phyloP scores from a whole-genome alignment of 2,888 invertebrate genomes.

The Magallana nippona region DNA sequence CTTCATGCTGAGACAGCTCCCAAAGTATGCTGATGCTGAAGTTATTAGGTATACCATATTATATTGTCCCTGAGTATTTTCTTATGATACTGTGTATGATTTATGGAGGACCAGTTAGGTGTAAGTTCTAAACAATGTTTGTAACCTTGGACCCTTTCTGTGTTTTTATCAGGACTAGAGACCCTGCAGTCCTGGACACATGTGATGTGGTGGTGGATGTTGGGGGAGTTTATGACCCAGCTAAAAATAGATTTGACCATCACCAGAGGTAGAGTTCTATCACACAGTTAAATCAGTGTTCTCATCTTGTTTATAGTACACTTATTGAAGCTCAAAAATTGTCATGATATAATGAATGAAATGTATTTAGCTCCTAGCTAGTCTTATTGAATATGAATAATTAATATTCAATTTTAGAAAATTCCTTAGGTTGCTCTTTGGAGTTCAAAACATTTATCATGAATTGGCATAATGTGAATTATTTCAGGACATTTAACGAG shows the following conservation, averaged over 20 bases:
- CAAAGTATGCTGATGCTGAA: slow-evolving; percentile 89
- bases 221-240: slow-evolving; percentile 90
- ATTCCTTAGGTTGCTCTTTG: too few relatives aligned
- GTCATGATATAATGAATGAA: too few relatives aligned
- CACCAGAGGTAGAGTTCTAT: slow-evolving; percentile 86
- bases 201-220: slow-evolving; percentile 98
- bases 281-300: not conserved
- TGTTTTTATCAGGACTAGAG: slow-evolving; percentile 82
- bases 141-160: not conserved
- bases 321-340: too few relatives aligned
- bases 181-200: slow-evolving; percentile 84
- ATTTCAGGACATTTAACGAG: slow-evolving; percentile 79
- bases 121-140: not conserved
- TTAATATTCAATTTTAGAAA: too few relatives aligned
- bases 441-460: not conserved
- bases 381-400: too few relatives aligned
- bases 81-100: too few relatives aligned
- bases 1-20: slow-evolving; percentile 90
- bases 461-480: not conserved
- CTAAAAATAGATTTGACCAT: slow-evolving; percentile 91
- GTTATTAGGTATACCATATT: slow-evolving; percentile 82
- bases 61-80: not conserved
- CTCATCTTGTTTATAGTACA: too few relatives aligned
- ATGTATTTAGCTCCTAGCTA: too few relatives aligned
- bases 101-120: too few relatives aligned